Evolutionary conservation across 1,140 invertebrate species (phyloP), one percentile per base, ranked within the genome.

Genomic region (Trichoplusia ni): DNA sequence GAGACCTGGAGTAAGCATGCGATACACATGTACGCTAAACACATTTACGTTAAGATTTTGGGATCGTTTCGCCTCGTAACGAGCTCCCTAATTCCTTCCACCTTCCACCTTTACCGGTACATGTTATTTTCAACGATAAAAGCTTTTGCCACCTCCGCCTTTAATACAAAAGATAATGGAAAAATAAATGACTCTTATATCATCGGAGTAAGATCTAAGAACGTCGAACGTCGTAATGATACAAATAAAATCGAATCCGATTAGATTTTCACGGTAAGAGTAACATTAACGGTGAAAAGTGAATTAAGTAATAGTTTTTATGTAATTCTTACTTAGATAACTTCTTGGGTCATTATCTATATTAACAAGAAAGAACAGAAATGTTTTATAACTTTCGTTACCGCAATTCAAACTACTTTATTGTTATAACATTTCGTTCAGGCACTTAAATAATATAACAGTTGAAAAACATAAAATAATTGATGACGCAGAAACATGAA

Each of bases 151-250:
- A 25, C 44, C 44, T 16, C 23, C 44, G 18, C 11, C 13, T 47
- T 47, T 47, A 47, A 47, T 47, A 47, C 44, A 27, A 47, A 47
- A 47, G 25, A 47, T 47, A 47, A 47, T 47, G 25, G 44, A 47
- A 47, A 47, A 47, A 47, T 47, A 47, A 47, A 47, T 47, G 44
- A 47, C 25, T 47, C 44, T 47, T 47, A 47, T 18, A 31, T 31
- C 25, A 25, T 31, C 23, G 18, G 44, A 47, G 11, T 29, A 47
- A 47, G 13, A 47, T 16, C 44, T 7, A 47, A 47, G 8, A 14
- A n/a, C 44, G 14, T 29, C 14, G 44, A 29, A n/a, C n/a, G n/a
- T n/a, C 25, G 31, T 47, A 47, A 47, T 47, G 25, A 29, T 29
- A 47, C 44, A 18, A 47, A n/a, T 25, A 14, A 29, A 47, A 47